Evolutionary conservation across 2,797 vertebrate genomes (phyloP).

Genomic region (Malacoraja senta): DNA sequence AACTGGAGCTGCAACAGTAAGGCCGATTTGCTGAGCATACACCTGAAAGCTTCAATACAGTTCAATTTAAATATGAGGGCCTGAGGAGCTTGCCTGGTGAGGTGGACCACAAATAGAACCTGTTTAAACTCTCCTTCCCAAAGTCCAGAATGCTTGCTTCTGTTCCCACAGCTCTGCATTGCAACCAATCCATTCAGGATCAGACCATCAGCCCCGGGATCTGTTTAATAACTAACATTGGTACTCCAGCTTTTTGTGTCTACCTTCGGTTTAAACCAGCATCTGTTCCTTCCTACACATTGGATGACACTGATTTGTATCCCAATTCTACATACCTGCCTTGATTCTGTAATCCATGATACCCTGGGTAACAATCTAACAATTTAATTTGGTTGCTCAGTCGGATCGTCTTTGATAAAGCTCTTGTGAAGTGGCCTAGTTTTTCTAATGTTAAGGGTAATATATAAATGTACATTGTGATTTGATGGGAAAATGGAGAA

Average conservation of each 20-base stretch:
- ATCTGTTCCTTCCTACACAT: not conserved
- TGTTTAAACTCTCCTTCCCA: not conserved
- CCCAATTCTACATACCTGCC: not conserved
- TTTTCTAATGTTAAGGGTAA: not conserved
- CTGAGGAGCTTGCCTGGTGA: not conserved
- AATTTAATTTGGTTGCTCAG: not conserved
- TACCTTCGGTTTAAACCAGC: too few species aligned
- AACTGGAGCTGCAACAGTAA: not conserved
- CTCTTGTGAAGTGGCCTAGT: not conserved
- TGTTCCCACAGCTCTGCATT: too few species aligned
- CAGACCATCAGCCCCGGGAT: not conserved
- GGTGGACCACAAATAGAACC: not conserved
- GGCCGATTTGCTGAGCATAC: not conserved
- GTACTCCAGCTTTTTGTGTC: too few species aligned
- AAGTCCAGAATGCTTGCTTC: too few species aligned
- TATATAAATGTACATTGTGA: not conserved
- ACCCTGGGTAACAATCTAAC: not conserved
- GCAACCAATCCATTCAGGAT: not conserved
- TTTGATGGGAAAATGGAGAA: not conserved
- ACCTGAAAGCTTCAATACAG: not conserved
- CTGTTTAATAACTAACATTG: too few species aligned
- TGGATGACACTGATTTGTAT: not conserved
- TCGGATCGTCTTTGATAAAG: not conserved
- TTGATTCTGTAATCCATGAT: not conserved
- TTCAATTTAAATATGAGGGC: too few species aligned